These are phyloP conservation scores for Oxycera nigricornis DNA, from an alignment of 2,888 invertebrate species.

Conservation along the genomic window DNA sequence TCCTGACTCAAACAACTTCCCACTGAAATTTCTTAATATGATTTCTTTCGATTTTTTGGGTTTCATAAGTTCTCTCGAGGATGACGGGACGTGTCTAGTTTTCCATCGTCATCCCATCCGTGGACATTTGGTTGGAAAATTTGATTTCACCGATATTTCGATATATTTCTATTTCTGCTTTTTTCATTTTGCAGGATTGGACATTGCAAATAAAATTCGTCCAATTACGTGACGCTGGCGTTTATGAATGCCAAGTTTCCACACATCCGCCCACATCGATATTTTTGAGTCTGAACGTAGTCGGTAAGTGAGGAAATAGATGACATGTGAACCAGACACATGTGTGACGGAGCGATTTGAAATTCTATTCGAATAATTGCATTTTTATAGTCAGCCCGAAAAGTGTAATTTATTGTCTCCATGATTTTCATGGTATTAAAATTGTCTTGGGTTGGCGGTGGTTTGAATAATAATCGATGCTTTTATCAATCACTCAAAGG, in stretches of 20 bases:
- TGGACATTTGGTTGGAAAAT: background rate
- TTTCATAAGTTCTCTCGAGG: background rate
- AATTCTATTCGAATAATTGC: background rate
- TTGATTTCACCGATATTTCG: slow-evolving; percentile 6
- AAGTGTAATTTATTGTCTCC: no score
- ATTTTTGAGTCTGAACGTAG: slow-evolving; percentile 83
- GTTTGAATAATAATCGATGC: no score
- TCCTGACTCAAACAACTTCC: no score
- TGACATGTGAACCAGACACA: background rate
- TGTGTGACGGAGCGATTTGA: background rate
- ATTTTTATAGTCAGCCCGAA: no score
- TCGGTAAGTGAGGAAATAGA: slow-evolving; percentile 72
- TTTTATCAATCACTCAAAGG: no score
- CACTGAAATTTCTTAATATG: background rate
- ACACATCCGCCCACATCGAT: slow-evolving; percentile 91
- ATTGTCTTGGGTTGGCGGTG: no score
- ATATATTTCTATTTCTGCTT: slow-evolving; percentile 27
- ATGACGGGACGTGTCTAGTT: background rate
- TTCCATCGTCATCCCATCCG: background rate
- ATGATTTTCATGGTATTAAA: no score
- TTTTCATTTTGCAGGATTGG: slow-evolving; percentile 74
- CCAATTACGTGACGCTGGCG: slow-evolving; percentile 82
- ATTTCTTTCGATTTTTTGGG: background rate
- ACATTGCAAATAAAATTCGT: slow-evolving; percentile 89
- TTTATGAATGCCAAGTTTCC: slow-evolving; percentile 90